A percentile compares a stretch with the other conserved stretches of the same genome.
Conservation (phyloP, 2,113 vertebrate genomes). For the Esox niger region DNA sequence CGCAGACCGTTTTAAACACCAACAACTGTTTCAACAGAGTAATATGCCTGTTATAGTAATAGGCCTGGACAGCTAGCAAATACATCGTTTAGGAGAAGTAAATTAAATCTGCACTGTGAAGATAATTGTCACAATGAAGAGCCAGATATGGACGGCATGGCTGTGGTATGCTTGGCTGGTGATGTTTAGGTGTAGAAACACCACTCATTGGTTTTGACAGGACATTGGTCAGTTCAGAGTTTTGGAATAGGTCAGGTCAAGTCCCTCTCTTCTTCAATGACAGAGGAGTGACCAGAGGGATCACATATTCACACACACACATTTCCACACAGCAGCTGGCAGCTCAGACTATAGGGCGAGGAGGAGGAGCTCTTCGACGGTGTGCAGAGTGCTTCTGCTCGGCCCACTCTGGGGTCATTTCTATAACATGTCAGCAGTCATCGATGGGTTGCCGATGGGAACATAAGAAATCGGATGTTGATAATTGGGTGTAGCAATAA, state of each 20-base stretch:
- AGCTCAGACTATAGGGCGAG: slow-evolving; percentile 54
- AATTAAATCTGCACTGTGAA: no score
- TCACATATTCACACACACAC: slow-evolving; percentile 4
- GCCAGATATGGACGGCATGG: no score
- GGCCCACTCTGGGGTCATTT: slow-evolving; percentile 30
- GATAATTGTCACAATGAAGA: no score
- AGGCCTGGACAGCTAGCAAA: no score
- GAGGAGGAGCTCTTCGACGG: slow-evolving; percentile 64
- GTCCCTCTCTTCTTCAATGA: slow-evolving; percentile 38
- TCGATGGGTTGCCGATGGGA: slow-evolving; percentile 10
- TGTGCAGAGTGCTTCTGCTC: slow-evolving; percentile 61
- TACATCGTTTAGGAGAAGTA: no score
- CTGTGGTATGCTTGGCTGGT: no score
- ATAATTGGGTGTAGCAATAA: no score
- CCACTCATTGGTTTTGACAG: no score
- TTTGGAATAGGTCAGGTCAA: slow-evolving; percentile 54
- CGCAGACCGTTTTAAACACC: neutral
- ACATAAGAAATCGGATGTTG: no score
- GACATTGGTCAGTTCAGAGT: no score
- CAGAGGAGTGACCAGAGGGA: slow-evolving; percentile 21
- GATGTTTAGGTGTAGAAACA: no score
- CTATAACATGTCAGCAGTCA: slow-evolving; percentile 18
- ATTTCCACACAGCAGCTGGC: slow-evolving; percentile 11
- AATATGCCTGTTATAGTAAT: no score
- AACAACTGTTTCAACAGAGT: neutral